These are phyloP conservation scores for Tonatia bakeri DNA, from an alignment of 2,113 vertebrate genomes.

Conservation along the genomic window DNA sequence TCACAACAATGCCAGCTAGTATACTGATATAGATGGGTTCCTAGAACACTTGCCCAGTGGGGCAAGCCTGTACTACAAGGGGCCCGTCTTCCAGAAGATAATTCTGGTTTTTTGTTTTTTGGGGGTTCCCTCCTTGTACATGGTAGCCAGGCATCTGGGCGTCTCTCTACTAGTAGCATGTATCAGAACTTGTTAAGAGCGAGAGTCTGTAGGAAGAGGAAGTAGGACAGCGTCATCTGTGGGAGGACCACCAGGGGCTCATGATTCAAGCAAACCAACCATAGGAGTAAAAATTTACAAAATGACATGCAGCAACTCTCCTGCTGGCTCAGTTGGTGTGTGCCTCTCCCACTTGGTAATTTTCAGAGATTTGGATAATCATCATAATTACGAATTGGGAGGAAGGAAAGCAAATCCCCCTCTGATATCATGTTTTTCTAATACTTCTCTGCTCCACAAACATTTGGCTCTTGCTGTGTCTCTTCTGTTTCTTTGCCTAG, in stretches of 20 bases:
- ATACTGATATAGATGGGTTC: too few species aligned
- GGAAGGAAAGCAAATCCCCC: background rate
- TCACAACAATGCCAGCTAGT: too few species aligned
- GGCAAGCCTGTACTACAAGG: too few species aligned
- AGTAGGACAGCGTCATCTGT: too few species aligned
- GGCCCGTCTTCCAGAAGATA: too few species aligned
- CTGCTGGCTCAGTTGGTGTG: background rate
- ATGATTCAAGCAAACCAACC: background rate
- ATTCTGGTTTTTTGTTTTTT: too few species aligned
- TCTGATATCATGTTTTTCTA: background rate
- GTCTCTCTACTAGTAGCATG: rapidly evolving
- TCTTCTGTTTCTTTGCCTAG: background rate
- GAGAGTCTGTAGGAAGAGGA: background rate
- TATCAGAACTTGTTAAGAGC: background rate
- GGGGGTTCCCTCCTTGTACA: too few species aligned
- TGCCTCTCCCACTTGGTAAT: background rate
- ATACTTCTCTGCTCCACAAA: background rate
- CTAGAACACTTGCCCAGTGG: too few species aligned
- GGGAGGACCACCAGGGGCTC: background rate
- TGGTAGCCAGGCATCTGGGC: rapidly evolving
- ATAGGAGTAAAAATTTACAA: background rate
- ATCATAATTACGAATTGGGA: background rate
- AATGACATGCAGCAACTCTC: background rate
- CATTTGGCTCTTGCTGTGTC: background rate
- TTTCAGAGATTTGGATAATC: background rate